Evolutionary conservation across 1,140 invertebrate species (phyloP).

Genomic region (Varroa destructor): DNA sequence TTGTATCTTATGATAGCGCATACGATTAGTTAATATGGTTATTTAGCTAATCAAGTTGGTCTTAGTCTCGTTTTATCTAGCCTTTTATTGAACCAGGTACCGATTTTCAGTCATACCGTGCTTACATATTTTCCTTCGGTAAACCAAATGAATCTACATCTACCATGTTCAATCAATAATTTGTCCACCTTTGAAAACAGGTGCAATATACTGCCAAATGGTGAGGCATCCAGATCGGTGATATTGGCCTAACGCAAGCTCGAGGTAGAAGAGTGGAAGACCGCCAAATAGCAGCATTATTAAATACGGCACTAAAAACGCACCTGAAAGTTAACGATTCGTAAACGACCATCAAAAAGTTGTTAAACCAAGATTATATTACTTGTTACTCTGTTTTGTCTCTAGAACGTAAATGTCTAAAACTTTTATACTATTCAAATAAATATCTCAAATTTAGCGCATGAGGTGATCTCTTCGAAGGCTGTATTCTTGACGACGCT

Average conservation of each 20-base stretch:
- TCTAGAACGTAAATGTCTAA: too few relatives aligned
- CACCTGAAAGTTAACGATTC: conserved; percentile 49
- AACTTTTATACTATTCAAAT: too few relatives aligned
- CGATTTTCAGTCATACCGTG: neutral
- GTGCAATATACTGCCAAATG: conserved; percentile 89
- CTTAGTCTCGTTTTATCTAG: neutral
- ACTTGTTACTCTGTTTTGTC: neutral
- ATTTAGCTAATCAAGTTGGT: conserved; percentile 7
- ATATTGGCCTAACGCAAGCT: conserved; percentile 79
- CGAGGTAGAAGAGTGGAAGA: conserved; percentile 85
- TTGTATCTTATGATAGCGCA: too few relatives aligned
- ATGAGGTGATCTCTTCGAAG: too few relatives aligned
- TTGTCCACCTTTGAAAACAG: conserved; percentile 77
- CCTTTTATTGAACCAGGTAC: neutral
- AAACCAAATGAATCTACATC: neutral
- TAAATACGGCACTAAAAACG: conserved; percentile 83
- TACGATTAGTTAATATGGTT: neutral
- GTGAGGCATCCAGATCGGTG: conserved; percentile 78
- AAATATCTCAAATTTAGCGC: too few relatives aligned
- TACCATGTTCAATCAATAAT: too few relatives aligned
- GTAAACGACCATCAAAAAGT: conserved; percentile 16
- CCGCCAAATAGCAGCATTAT: conserved; percentile 80
- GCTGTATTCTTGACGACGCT: too few relatives aligned
- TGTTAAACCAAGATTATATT: neutral
- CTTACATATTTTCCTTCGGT: too few relatives aligned